Percentiles rank a stretch among this genome's conserved stretches.
Conservation (phyloP, 2,797 vertebrate species). For the Typhlichthys subterraneus region DNA sequence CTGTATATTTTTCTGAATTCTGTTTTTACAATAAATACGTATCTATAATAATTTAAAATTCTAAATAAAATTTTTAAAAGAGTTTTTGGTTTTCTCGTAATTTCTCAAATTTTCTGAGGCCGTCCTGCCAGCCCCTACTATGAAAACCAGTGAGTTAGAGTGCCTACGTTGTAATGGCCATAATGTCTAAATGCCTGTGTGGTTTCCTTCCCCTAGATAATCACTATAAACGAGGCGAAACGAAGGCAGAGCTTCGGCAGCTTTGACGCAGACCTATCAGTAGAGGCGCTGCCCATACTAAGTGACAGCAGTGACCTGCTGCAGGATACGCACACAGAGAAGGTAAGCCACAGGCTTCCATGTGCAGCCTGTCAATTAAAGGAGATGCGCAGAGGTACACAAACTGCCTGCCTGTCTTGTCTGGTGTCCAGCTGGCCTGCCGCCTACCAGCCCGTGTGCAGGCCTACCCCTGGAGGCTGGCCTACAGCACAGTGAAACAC, state of each 20-base stretch:
- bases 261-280: constrained; percentile 81
- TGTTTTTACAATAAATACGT: too few species aligned
- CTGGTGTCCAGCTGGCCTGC: constrained; percentile 81
- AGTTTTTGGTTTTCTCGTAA: too few species aligned
- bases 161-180: neutral
- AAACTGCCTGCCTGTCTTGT: neutral
- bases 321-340: constrained; percentile 91
- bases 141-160: too few species aligned
- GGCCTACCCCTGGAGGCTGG: constrained; percentile 90
- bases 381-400: neutral
- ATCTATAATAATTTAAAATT: too few species aligned
- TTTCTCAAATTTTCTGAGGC: too few species aligned
- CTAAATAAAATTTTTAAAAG: too few species aligned
- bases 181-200: neutral
- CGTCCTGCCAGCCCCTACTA: too few species aligned
- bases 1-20: too few species aligned
- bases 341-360: constrained; percentile 73
- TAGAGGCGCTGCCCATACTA: constrained; percentile 82
- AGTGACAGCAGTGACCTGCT: constrained; percentile 86
- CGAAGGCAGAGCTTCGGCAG: constrained; percentile 91
- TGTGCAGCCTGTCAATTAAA: neutral
- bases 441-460: constrained; percentile 93
- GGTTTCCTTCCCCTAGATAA: constrained; percentile 80
- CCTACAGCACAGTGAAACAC: constrained; percentile 90
- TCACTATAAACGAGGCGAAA: constrained; percentile 95